phyloP scores from a whole-genome alignment of 2,113 vertebrate genomes.

The Colius striatus region DNA sequence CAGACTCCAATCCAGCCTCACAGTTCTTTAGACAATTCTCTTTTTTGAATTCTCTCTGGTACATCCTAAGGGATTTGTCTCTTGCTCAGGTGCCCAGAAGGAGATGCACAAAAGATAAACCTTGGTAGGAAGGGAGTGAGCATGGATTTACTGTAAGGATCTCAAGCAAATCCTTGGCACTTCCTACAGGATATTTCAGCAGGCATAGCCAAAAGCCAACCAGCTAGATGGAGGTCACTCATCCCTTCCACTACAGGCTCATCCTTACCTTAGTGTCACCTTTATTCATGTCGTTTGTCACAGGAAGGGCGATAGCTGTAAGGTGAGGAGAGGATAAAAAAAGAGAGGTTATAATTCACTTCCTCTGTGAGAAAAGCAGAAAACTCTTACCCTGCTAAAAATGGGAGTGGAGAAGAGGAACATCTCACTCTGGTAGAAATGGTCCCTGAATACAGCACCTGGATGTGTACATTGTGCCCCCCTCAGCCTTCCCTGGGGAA shows the following conservation, averaged over 20 bases:
- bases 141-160: neutral
- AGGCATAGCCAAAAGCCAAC: neutral
- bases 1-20: neutral
- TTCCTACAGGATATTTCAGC: neutral
- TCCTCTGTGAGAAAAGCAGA: neutral
- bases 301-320: constrained; percentile 76
- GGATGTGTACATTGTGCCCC: neutral
- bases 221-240: neutral
- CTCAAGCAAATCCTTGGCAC: neutral
- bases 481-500: neutral
- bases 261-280: constrained; percentile 80
- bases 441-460: neutral
- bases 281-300: constrained; percentile 74
- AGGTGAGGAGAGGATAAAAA: neutral
- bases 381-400: neutral
- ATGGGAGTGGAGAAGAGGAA: neutral
- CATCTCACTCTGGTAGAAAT: neutral
- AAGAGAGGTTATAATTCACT: neutral
- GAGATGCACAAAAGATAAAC: neutral
- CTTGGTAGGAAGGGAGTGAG: neutral
- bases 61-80: neutral
- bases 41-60: neutral
- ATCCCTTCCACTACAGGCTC: neutral
- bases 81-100: neutral
- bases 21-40: neutral